These are phyloP conservation scores for Muntiacus reevesi DNA, from an alignment of 2,113 vertebrate species.

Conservation along the genomic window DNA sequence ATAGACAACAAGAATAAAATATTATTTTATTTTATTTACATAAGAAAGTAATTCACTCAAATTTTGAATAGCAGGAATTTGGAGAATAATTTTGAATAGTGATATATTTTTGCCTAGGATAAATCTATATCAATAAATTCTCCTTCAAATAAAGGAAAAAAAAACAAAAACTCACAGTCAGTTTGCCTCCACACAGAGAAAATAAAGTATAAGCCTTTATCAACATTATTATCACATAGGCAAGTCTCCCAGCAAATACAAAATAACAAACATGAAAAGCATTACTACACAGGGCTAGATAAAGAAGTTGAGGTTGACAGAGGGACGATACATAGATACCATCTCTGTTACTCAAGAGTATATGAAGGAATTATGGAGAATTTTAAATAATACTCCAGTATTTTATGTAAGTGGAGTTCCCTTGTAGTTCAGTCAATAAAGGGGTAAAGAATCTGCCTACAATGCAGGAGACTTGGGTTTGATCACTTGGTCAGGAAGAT, in stretches of 20 bases:
- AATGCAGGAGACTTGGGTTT: background rate
- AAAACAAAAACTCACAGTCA: background rate
- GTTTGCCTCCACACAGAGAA: background rate
- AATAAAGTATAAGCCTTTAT: background rate
- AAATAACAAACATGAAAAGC: background rate
- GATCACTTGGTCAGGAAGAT: background rate
- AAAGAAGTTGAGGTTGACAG: background rate
- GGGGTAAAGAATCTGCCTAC: background rate
- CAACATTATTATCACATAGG: background rate
- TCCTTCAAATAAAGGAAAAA: background rate
- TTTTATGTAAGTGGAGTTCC: background rate
- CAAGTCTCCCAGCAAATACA: background rate
- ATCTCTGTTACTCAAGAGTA: background rate
- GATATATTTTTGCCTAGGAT: background rate
- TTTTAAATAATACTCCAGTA: background rate
- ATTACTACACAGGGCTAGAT: accelerated
- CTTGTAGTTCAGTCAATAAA: background rate
- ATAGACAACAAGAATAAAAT: background rate
- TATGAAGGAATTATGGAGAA: background rate
- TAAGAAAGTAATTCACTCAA: background rate
- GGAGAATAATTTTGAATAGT: background rate
- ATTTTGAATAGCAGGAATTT: background rate
- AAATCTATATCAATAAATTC: background rate
- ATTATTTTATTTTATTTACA: background rate
- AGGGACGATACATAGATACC: background rate